Percentiles rank a stretch among this genome's conserved stretches.
Evolutionary conservation across 1,140 invertebrate species (phyloP).

Genomic region (Goniozus legneri): DNA sequence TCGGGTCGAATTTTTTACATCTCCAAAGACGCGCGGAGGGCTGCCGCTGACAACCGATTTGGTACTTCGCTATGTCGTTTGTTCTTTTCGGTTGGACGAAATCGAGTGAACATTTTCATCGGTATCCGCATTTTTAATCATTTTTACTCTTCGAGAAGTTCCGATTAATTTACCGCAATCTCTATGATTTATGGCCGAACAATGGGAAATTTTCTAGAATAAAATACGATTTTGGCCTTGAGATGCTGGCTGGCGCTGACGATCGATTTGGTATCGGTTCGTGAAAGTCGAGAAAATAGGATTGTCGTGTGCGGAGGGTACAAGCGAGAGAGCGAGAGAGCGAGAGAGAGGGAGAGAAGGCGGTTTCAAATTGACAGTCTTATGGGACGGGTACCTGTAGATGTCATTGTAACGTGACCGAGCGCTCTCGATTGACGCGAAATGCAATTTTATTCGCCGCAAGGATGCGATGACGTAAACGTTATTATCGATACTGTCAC

Average conservation of each 20-base stretch:
- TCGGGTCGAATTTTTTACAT: too few species aligned
- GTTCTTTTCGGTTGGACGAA: too few species aligned
- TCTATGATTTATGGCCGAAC: too few species aligned
- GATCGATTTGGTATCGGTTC: neutral
- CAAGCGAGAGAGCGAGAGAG: neutral
- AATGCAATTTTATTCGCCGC: constrained; percentile 15
- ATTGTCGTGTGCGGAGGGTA: neutral
- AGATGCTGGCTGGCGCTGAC: neutral
- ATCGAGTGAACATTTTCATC: too few species aligned
- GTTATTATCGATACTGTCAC: constrained; percentile 10
- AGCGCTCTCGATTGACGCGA: neutral
- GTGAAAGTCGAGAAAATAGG: constrained; percentile 1
- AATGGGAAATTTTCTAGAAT: too few species aligned
- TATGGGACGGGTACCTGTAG: constrained; percentile 1
- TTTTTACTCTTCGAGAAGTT: too few species aligned
- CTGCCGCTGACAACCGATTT: too few species aligned
- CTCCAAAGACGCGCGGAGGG: too few species aligned
- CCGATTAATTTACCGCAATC: too few species aligned
- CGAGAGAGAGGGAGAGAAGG: neutral
- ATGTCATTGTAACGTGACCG: neutral
- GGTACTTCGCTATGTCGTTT: too few species aligned
- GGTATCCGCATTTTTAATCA: too few species aligned
- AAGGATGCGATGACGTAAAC: constrained; percentile 7
- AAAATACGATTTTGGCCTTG: too few species aligned
- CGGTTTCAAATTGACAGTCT: constrained; percentile 8